Evolutionary conservation across 2,797 vertebrate genomes (phyloP).

Genomic region (Peromyscus melanophrys): DNA sequence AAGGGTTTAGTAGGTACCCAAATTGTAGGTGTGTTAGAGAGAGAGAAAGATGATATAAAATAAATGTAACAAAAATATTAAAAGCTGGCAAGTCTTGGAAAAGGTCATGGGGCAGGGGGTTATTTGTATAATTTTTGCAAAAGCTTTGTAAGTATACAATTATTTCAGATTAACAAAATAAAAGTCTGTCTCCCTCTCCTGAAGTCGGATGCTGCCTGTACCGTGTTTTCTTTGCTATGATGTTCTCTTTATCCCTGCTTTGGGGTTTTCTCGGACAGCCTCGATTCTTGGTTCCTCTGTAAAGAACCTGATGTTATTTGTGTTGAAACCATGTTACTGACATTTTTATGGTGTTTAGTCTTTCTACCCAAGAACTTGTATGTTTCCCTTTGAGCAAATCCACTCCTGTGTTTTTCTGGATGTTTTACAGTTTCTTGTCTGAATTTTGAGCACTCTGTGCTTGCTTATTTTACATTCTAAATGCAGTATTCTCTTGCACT

Average conservation of each 20-base stretch:
- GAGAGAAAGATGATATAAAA: not conserved
- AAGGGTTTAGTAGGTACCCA: not conserved
- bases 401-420: not conserved
- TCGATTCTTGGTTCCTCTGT: slow-evolving; percentile 21
- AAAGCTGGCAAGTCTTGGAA: not conserved
- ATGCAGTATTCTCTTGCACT: not conserved
- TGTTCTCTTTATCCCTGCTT: not conserved
- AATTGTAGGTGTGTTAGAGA: not conserved
- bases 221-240: not conserved
- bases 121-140: not conserved
- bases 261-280: not conserved
- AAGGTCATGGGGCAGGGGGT: not conserved
- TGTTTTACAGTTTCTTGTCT: slow-evolving; percentile 6
- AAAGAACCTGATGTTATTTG: not conserved
- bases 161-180: slow-evolving; percentile 57
- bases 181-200: not conserved
- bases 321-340: not conserved
- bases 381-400: not conserved
- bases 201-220: not conserved
- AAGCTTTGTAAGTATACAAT: not conserved
- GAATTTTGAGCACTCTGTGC: not conserved
- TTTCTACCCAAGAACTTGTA: not conserved
- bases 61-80: not conserved
- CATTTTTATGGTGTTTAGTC: slow-evolving; percentile 31
- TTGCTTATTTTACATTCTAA: slow-evolving; percentile 49